Conservation (phyloP, 1,140 invertebrate species). For the Ips typographus region DNA sequence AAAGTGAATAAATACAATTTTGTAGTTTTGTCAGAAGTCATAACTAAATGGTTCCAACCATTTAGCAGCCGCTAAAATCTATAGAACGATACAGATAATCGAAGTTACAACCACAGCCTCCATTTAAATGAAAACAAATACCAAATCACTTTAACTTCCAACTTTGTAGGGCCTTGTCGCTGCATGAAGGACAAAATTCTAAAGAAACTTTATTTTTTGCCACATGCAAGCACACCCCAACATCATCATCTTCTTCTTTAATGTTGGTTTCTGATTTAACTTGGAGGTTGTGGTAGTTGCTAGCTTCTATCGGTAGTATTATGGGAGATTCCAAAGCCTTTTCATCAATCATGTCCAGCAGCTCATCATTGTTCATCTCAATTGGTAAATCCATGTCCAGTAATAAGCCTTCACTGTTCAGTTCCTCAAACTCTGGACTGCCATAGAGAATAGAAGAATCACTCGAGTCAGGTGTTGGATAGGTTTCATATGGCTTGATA, state of each 20-base stretch:
- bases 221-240: constrained; percentile 59
- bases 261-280: neutral
- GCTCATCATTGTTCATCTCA: constrained; percentile 25
- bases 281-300: constrained; percentile 33
- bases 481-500: constrained; percentile 18
- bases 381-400: constrained; percentile 32
- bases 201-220: constrained; percentile 57
- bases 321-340: constrained; percentile 27
- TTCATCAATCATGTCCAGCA: constrained; percentile 34
- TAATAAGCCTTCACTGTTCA: constrained; percentile 31
- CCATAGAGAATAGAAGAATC: constrained; percentile 21
- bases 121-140: neutral
- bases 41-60: constrained; percentile 13
- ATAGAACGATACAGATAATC: constrained; percentile 18
- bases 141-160: constrained; percentile 33
- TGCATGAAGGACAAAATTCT: constrained; percentile 57
- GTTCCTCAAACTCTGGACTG: constrained; percentile 30
- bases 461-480: constrained; percentile 32
- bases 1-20: constrained; percentile 30
- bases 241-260: constrained; percentile 36
- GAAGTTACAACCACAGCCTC: neutral
- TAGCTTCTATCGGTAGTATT: constrained; percentile 32
- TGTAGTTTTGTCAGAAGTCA: constrained; percentile 7
- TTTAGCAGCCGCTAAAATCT: neutral
- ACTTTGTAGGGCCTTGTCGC: constrained; percentile 45